A percentile compares a stretch with the other conserved stretches of the same genome.
These are phyloP conservation scores for Tortricodes alternella DNA, from an alignment of 2,888 invertebrate genomes.

Conservation along the genomic window DNA sequence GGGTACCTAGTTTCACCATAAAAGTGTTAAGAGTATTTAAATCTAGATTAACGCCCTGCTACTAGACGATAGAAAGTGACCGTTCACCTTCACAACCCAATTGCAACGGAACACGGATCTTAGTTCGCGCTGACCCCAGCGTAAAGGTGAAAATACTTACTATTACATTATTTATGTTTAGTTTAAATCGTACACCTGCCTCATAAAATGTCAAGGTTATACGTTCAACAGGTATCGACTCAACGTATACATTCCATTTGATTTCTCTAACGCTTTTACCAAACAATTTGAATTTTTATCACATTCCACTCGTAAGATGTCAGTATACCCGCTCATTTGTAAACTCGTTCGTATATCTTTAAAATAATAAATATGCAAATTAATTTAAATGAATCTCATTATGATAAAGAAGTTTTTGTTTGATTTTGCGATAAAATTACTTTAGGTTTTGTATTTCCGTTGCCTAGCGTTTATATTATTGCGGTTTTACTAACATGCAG, in stretches of 20 bases:
- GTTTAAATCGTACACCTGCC: constrained; percentile 46
- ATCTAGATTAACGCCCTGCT: constrained; percentile 1
- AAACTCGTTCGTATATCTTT: neutral
- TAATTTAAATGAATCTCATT: neutral
- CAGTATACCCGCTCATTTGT: neutral
- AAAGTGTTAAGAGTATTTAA: neutral
- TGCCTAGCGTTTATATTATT: too few species aligned
- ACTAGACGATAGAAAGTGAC: constrained; percentile 42
- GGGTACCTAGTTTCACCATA: neutral
- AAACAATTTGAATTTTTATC: constrained; percentile 57
- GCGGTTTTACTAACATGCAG: too few species aligned
- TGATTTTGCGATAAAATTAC: neutral
- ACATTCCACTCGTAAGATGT: constrained; percentile 47
- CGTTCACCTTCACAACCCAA: neutral
- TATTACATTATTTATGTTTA: constrained; percentile 37
- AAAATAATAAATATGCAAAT: constrained; percentile 23
- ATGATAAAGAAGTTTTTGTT: neutral
- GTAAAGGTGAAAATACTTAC: constrained; percentile 41
- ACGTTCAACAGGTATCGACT: constrained; percentile 49
- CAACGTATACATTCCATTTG: constrained; percentile 53
- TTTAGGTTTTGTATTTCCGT: neutral
- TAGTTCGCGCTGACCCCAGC: constrained; percentile 1
- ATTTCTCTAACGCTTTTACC: constrained; percentile 69
- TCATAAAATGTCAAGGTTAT: constrained; percentile 69
- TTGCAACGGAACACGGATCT: constrained; percentile 2